Evolutionary conservation across 2,113 vertebrate species (phyloP).

Genomic region (Casuarius casuarius): DNA sequence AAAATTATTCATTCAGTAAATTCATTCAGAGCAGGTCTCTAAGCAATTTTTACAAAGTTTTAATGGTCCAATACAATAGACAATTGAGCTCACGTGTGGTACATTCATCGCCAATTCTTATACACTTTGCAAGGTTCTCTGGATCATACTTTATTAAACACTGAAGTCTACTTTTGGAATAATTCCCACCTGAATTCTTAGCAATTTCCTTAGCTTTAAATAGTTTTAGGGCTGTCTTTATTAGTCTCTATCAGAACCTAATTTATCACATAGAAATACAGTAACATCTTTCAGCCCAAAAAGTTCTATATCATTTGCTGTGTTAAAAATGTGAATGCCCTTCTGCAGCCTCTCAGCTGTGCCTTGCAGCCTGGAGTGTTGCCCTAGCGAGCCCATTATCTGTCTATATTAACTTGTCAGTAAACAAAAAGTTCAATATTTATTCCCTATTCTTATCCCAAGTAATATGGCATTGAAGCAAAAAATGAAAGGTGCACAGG

Average conservation of each 20-base stretch:
- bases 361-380: neutral
- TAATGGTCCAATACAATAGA: neutral
- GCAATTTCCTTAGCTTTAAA: neutral
- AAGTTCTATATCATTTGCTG: neutral
- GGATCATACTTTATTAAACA: neutral
- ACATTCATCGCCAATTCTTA: neutral
- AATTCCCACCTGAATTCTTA: neutral
- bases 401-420: neutral
- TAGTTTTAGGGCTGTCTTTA: neutral
- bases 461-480: neutral
- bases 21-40: neutral
- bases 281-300: neutral
- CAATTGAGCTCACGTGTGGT: fast-evolving
- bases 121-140: neutral
- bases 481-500: constrained; percentile 5
- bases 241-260: neutral
- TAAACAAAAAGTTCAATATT: neutral
- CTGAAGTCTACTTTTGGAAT: neutral
- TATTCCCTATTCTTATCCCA: neutral
- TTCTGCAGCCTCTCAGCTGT: neutral
- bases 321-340: neutral
- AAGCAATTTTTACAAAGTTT: neutral
- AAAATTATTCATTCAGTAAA: neutral
- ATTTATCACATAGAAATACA: neutral
- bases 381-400: neutral